Evolutionary conservation across 2,888 invertebrate species (phyloP).

Genomic region (Lepidocyrtinus sp.): DNA sequence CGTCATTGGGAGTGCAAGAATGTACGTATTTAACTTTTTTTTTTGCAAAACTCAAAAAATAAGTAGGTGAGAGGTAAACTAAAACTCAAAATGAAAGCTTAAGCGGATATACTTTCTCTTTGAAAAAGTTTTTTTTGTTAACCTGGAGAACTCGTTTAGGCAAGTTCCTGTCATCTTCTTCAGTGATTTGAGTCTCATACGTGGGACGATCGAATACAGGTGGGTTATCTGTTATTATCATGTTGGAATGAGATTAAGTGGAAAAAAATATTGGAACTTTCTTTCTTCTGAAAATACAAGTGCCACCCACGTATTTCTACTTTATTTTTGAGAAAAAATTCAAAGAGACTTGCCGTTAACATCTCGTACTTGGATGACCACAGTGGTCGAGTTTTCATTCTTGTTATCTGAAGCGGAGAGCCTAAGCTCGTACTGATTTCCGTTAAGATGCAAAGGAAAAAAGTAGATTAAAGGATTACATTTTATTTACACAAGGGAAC

Average conservation of each 20-base stretch:
- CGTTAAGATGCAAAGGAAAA: too few relatives aligned
- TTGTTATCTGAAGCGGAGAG: slow-evolving; percentile 96
- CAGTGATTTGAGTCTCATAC: slow-evolving; percentile 95
- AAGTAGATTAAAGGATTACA: too few relatives aligned
- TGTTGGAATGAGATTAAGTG: background rate
- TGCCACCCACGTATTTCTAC: too few relatives aligned
- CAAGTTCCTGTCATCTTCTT: slow-evolving; percentile 94
- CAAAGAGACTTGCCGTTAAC: slow-evolving; percentile 87
- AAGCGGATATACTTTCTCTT: background rate
- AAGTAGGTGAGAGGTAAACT: background rate
- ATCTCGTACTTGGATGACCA: slow-evolving; percentile 97
- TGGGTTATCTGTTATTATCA: slow-evolving; percentile 63
- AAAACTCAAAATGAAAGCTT: background rate
- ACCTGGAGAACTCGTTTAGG: slow-evolving; percentile 95
- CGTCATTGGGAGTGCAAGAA: background rate
- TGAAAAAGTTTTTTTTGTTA: slow-evolving; percentile 33
- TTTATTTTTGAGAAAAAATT: too few relatives aligned
- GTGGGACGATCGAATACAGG: slow-evolving; percentile 96
- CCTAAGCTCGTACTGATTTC: slow-evolving; percentile 91
- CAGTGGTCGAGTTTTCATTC: slow-evolving; percentile 97
- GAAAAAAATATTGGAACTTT: background rate
- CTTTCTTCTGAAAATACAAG: background rate
- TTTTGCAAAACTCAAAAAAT: background rate
- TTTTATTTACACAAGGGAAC: too few relatives aligned
- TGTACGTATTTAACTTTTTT: background rate